These are phyloP conservation scores for Casuarius casuarius DNA, from an alignment of 2,113 vertebrate genomes.

Conservation along the genomic window DNA sequence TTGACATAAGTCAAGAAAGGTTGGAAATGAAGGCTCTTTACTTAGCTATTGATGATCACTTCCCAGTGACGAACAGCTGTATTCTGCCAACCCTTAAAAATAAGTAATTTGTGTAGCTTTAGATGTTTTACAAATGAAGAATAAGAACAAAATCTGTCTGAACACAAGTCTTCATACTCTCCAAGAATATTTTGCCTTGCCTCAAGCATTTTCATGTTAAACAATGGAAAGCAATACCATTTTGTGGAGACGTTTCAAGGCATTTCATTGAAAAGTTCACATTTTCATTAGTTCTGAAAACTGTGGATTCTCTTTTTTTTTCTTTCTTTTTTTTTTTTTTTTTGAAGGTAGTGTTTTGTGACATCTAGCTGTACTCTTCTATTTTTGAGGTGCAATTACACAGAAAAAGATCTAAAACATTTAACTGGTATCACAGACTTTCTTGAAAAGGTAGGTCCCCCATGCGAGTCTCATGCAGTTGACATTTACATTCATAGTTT, in stretches of 20 bases:
- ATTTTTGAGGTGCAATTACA: neutral
- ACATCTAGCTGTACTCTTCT: neutral
- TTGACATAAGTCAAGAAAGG: neutral
- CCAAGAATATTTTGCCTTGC: neutral
- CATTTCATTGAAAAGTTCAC: neutral
- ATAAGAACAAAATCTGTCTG: neutral
- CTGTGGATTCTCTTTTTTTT: neutral
- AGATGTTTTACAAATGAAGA: neutral
- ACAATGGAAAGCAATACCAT: neutral
- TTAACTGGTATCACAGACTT: neutral
- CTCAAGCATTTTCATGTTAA: neutral
- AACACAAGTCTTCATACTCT: neutral
- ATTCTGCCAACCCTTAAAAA: neutral
- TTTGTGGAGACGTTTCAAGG: neutral
- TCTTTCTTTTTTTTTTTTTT: neutral
- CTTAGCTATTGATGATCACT: neutral
- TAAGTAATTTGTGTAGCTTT: neutral
- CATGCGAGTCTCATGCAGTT: rapidly evolving
- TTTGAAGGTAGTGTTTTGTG: neutral
- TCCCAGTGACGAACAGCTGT: neutral
- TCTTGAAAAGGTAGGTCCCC: neutral
- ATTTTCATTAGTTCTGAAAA: neutral
- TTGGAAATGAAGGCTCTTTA: neutral
- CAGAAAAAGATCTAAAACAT: neutral
- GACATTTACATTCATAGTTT: neutral